Base-by-base conservation (phyloP, 2,113 vertebrate genomes). In the Mobula hypostoma region DNA sequence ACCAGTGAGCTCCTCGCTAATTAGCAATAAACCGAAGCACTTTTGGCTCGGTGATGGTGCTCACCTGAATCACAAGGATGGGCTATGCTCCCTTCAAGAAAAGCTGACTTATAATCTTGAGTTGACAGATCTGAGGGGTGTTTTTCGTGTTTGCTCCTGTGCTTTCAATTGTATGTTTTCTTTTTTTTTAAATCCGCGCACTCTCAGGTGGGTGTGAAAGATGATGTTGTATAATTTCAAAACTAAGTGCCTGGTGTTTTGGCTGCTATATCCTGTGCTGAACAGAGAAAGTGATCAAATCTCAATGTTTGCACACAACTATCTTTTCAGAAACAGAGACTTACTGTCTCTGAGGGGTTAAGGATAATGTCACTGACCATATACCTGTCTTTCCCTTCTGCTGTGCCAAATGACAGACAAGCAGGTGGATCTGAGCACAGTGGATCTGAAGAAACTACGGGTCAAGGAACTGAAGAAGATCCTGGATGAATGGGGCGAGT, bases 391-490 rank as follows among this genome's bases (percentile, higher is more conserved):
- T 61, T 94, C 3, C 29, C 63, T 27, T 94, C 61, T 94, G 94
- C 95, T 96, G 66, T 96, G 94, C 94, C 94, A 79, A 90, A 95
- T 27, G 24, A 66, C 79, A 99, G 99, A 99, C 96, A 98, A 99
- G 94, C 98, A 99, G 96, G 97, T 99, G 94, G 99, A 99, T 96
- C 96, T 99, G 94, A 98, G 97, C 96, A 97, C 98, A 0, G 98
- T 98, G 94, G 98, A 99, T 95, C 97, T 99, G 95, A 99, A 98
- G 96, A 99, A 99, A 95, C 97, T 99, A 61, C 97, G 98, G 74
- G 99, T 99, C 63, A 99, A 98, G 95, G 99, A 99, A 95, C 96
- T 99, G 95, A 98, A 98, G 96, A 98, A 99, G 96, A 98, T 99
- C 79, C 95, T 99, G 94, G 99, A 99, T n/a, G 98, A 99, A 94